phyloP scores from a whole-genome alignment of 2,888 invertebrate species.

The Drosophila paramelanica region DNA sequence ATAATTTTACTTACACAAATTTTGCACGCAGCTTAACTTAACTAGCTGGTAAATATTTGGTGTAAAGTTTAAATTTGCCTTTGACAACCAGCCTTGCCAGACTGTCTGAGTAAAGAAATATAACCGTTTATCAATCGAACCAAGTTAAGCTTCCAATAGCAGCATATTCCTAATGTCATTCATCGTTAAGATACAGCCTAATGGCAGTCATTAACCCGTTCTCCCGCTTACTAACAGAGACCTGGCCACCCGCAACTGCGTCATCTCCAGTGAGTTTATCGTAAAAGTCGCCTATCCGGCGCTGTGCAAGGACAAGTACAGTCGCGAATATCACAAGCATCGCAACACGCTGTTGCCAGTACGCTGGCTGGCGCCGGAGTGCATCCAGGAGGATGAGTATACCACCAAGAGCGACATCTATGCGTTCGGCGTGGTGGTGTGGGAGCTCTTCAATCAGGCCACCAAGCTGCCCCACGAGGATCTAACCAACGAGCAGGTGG shows the following conservation, averaged over 20 bases:
- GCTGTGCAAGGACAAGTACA: conserved; percentile 93
- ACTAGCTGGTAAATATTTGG: too few species aligned
- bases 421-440: conserved; percentile 94
- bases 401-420: conserved; percentile 97
- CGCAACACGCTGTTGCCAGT: conserved; percentile 94
- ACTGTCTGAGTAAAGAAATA: background rate
- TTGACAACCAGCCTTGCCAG: background rate
- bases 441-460: conserved; percentile 94
- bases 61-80: background rate
- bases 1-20: too few species aligned
- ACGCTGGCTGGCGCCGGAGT: conserved; percentile 96
- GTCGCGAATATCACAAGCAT: conserved; percentile 94
- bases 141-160: background rate
- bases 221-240: conserved; percentile 86
- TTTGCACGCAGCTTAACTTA: too few species aligned
- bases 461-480: conserved; percentile 90
- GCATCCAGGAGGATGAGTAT: conserved; percentile 94
- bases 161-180: background rate
- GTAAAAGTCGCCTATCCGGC: conserved; percentile 94
- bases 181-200: conserved; percentile 8
- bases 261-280: conserved; percentile 91
- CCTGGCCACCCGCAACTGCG: conserved; percentile 95
- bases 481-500: conserved; percentile 83
- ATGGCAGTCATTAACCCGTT: conserved; percentile 38
- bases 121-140: background rate